Base-by-base conservation (phyloP, 2,888 invertebrate species). In the Meandrusa payeni region DNA sequence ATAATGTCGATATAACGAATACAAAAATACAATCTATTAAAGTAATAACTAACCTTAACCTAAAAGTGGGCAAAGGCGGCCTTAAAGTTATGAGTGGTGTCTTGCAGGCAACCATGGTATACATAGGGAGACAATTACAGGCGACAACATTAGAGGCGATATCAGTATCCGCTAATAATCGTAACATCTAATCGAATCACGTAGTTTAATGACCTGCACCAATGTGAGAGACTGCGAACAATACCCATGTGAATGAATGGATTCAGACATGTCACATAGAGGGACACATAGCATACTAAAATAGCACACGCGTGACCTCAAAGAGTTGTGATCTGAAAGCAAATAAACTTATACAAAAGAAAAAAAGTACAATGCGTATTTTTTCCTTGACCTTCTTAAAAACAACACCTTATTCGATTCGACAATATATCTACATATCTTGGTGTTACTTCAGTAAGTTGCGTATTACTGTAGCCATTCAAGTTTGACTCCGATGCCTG, bases 161-260 rank as follows among this genome's bases (percentile, higher is more conserved):
- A 7, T 26, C 3, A 5, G 17, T 22, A 12, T 7, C 22, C 6
- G 3, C 5, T 22, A 15, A 23, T 26, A 32, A 32, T 38, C 20
- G 13, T 10, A 19, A 26, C 13, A 5, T 32, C 10, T 26, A 43
- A 38, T 37, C 43, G 3, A n/a, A 22, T 43, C 43, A 43, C 43
- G 43, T 43, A 31, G 5, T 12, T 4, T 43, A 43, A 43, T 38
- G 38, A 38, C 43, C 43, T 26, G 32, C 27, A 26, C 20, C 24
- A 38, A 32, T 38, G 42, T 20, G 32, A 32, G 9, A 29, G 11
- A 10, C 36, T 24, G 6, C 7, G 15, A 38, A 33, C 43, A 43
- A 43, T 43, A 32, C 32, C 38, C 24, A 38, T 27, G 32, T 38
- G 32, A 38, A 27, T 43, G 32, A 26, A 31, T 43, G 43, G 22